Evolutionary conservation across 2,888 invertebrate genomes (phyloP).

Genomic region (Unio delphinus): DNA sequence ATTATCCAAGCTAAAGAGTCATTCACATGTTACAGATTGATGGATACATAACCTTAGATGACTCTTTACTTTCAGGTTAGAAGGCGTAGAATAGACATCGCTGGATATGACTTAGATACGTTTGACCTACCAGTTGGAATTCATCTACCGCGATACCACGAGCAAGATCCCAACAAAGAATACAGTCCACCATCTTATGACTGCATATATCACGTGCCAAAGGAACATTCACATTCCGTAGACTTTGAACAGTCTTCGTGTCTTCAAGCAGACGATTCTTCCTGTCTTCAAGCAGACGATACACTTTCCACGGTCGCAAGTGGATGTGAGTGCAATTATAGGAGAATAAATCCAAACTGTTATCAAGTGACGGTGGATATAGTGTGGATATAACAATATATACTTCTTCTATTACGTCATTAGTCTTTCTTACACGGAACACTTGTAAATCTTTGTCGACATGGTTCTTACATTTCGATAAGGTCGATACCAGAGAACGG

Average conservation of each 20-base stretch:
- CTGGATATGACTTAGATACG: conserved; percentile 46
- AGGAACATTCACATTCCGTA: no score
- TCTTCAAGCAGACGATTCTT: no score
- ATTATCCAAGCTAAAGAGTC: no score
- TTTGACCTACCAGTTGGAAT: conserved; percentile 56
- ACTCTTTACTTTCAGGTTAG: background rate
- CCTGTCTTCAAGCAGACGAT: no score
- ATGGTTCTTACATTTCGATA: no score
- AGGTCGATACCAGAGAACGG: no score
- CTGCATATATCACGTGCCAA: conserved; percentile 22
- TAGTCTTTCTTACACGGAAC: no score
- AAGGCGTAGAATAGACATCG: conserved; percentile 10
- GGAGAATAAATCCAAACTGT: conserved; percentile 17
- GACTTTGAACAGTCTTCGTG: no score
- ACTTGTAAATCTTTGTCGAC: no score
- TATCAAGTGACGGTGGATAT: conserved; percentile 44
- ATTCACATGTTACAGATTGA: no score
- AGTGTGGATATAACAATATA: conserved; percentile 30
- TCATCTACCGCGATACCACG: conserved; percentile 53
- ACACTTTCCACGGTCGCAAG: no score
- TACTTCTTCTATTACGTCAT: no score
- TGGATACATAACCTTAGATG: background rate
- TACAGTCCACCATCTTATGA: conserved; percentile 54
- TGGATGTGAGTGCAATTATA: conserved; percentile 6
- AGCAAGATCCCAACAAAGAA: conserved; percentile 46